A percentile compares a stretch with the other conserved stretches of the same genome.
These are phyloP conservation scores for Zaprionus obscuricornis DNA, from an alignment of 2,888 invertebrate genomes.

Conservation along the genomic window DNA sequence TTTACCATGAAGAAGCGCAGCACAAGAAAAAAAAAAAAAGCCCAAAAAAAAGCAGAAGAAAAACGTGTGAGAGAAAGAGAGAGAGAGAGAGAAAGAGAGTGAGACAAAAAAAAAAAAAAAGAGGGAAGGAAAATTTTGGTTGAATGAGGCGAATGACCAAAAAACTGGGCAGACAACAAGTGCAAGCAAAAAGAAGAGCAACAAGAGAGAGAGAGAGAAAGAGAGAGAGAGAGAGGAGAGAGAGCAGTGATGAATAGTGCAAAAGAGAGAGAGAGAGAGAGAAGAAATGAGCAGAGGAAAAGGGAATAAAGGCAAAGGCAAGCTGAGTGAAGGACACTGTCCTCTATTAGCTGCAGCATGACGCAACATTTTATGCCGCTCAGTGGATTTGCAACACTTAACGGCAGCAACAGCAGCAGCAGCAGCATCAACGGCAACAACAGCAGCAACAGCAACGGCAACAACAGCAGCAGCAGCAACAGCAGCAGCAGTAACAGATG, in stretches of 20 bases:
- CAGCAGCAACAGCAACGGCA: slow-evolving; percentile 25
- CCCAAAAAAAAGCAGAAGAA: slow-evolving; percentile 12
- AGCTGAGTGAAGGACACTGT: slow-evolving; percentile 14
- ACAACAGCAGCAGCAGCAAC: background rate
- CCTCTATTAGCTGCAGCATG: slow-evolving; percentile 70
- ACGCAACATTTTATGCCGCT: slow-evolving; percentile 75
- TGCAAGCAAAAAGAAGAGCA: slow-evolving; percentile 8
- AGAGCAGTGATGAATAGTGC: too few species aligned
- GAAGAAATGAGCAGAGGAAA: slow-evolving; percentile 7
- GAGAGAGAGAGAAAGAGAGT: slow-evolving; percentile 14
- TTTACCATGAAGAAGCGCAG: slow-evolving; percentile 46
- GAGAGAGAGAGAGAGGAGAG: slow-evolving; percentile 21
- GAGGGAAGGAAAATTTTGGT: background rate
- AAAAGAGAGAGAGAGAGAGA: background rate
- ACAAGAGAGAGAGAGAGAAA: slow-evolving; percentile 22
- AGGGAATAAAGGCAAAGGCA: slow-evolving; percentile 17
- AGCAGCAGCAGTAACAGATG: slow-evolving; percentile 20
- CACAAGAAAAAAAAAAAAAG: background rate
- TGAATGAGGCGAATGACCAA: too few species aligned
- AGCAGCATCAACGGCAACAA: background rate
- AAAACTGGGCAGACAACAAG: too few species aligned
- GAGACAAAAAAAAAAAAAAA: background rate
- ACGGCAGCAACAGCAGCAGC: slow-evolving; percentile 32
- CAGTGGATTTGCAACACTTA: slow-evolving; percentile 75
- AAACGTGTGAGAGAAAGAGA: slow-evolving; percentile 24